Base-by-base conservation (phyloP, 2,797 vertebrate species). In the Arvicola amphibius region DNA sequence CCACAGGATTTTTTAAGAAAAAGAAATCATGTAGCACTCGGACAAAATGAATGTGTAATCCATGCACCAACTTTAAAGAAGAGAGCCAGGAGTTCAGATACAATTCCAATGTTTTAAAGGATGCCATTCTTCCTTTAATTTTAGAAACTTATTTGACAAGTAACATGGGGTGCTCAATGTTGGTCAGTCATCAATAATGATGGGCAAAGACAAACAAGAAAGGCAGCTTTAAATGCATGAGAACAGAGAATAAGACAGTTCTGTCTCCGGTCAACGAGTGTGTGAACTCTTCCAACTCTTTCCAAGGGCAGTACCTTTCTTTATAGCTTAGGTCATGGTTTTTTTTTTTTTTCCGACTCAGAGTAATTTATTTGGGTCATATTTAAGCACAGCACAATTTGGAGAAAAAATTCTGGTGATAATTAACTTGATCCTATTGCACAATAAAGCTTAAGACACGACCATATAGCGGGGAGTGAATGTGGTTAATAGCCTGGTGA, bases 1-100 rank as follows among this genome's bases (percentile, higher is more conserved):
- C n/a, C 27, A 91, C 4, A 83, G 5, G 78, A 63, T 80, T 93
- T 94, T 91, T 96, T 40, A 87, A 85, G 65, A 32, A 91, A 95
- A 96, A 48, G 4, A 92, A 95, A 76, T 89, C 12, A 43, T 53
- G 46, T 59, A 71, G n/a, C 32, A 56, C 65, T 90, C 25, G 73
- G 59, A 84, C 34, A 78, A 76, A n/a, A 51, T 23, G 40, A 74
- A 80, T 84, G 40, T 94, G 1, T 95, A 96, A 90, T 78, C 56
- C 59, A 90, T 23, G 79, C 7, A 76, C 12, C 21, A 86, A 81
- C 91, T 59, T 96, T 90, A 74, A 67, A 90, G 48, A 94, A 34
- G 37, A 88, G 17, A 78, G 53, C 16, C 25, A 80, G 23, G 89
- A 53, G 48, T 86, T 94, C 17, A 43, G 81, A 61, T 83, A 21